Evolutionary conservation across 2,888 invertebrate genomes (phyloP).

Genomic region (Himalopsyche tibetana): DNA sequence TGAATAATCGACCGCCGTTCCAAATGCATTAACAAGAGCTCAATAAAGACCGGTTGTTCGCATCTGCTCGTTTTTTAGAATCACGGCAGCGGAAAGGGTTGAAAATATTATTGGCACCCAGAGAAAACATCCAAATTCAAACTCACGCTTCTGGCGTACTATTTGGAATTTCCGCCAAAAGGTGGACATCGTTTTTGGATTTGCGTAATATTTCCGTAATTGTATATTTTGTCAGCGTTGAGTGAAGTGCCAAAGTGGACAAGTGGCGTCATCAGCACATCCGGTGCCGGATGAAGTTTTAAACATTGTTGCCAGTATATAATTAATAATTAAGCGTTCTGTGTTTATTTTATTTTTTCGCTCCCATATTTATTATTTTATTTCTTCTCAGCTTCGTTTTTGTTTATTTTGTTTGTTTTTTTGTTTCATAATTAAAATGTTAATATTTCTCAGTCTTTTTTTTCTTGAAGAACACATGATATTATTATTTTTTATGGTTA

Average conservation of each 20-base stretch:
- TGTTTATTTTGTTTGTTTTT: conserved; percentile 21
- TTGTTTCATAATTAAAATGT: neutral
- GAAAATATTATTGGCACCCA: no score
- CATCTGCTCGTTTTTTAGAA: no score
- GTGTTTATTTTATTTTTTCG: conserved; percentile 11
- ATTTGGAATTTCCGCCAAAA: no score
- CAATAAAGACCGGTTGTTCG: no score
- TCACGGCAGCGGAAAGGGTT: no score
- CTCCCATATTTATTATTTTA: conserved; percentile 36
- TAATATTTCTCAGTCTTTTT: neutral
- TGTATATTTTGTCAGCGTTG: conserved; percentile 11
- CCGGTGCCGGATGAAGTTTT: neutral
- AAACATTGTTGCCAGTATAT: conserved; percentile 36
- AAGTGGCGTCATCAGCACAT: conserved; percentile 49
- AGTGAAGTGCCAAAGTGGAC: conserved; percentile 56
- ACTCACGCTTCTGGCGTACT: no score
- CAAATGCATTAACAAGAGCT: no score
- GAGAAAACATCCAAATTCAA: no score
- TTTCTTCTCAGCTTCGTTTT: conserved; percentile 18
- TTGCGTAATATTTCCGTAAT: neutral
- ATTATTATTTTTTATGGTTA: conserved; percentile 40
- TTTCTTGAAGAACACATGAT: conserved; percentile 10
- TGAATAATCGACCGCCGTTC: no score
- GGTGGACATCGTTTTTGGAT: no score
- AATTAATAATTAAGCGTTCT: conserved; percentile 4